These are phyloP conservation scores for Troides aeacus DNA, from an alignment of 2,888 invertebrate species.

Conservation along the genomic window DNA sequence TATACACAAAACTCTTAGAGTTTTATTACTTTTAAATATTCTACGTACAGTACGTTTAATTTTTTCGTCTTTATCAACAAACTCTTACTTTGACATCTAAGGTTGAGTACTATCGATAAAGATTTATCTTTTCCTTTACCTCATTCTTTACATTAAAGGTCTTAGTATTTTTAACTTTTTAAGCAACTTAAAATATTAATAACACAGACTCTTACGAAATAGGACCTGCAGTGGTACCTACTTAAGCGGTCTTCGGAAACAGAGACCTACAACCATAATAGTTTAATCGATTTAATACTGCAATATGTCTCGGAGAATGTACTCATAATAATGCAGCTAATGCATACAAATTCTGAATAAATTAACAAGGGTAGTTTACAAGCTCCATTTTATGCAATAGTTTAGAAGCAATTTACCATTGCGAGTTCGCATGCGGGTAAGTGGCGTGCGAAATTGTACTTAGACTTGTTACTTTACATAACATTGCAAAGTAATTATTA, in stretches of 20 bases:
- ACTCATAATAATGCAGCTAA: not conserved
- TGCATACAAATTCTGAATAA: slow-evolving; percentile 1
- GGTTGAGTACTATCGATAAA: not conserved
- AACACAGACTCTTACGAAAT: no score
- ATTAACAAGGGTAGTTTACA: slow-evolving; percentile 5
- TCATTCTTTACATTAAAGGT: not conserved
- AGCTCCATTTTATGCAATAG: slow-evolving; percentile 4
- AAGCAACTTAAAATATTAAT: no score
- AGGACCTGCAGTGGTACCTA: no score
- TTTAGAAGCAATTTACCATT: slow-evolving; percentile 11
- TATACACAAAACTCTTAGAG: no score
- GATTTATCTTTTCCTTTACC: not conserved
- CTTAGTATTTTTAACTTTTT: not conserved
- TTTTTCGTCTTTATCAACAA: not conserved
- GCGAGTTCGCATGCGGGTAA: slow-evolving; percentile 12
- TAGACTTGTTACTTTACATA: not conserved
- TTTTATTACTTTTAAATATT: no score
- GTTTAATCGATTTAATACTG: no score
- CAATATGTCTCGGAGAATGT: no score
- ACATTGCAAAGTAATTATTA: not conserved
- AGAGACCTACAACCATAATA: no score
- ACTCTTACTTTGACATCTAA: not conserved
- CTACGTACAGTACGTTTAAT: no score
- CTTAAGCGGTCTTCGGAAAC: no score
- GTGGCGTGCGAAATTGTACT: slow-evolving; percentile 11